These are phyloP conservation scores for Drosophila nasuta DNA, from an alignment of 1,140 invertebrate genomes.

Conservation along the genomic window DNA sequence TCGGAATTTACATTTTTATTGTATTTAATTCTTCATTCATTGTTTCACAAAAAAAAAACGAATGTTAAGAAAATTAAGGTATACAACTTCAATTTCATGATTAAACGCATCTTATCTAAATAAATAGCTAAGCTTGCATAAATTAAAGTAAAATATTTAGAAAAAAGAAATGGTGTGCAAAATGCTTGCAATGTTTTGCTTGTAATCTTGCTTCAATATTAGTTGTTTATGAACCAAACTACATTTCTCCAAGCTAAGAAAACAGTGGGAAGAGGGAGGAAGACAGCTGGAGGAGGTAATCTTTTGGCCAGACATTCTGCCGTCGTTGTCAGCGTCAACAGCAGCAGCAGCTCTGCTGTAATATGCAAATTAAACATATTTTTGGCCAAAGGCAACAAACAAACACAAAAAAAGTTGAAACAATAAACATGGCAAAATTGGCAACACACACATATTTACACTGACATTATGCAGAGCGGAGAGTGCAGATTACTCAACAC, in stretches of 20 bases:
- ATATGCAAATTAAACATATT: constrained; percentile 47
- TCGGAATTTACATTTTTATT: no score
- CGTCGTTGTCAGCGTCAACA: background rate
- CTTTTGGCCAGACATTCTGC: constrained; percentile 30
- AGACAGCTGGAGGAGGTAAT: background rate
- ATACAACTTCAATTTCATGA: no score
- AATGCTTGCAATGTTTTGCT: no score
- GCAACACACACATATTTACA: constrained; percentile 12
- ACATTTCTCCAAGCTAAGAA: background rate
- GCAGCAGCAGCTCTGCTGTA: constrained; percentile 27
- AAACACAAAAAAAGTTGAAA: constrained; percentile 17
- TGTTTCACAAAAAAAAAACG: no score
- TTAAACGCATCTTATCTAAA: no score
- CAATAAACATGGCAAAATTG: constrained; percentile 49
- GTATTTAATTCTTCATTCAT: no score
- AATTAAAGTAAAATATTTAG: no score
- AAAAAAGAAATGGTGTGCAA: background rate
- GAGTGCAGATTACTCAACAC: constrained; percentile 68
- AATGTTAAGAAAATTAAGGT: no score
- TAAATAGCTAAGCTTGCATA: no score
- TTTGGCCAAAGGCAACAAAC: constrained; percentile 30
- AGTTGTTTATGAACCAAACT: background rate
- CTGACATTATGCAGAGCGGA: constrained; percentile 10
- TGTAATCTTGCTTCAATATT: background rate
- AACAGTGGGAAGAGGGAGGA: background rate